Evolutionary conservation across 2,888 invertebrate genomes (phyloP).

Genomic region (Seira sanloemensis): DNA sequence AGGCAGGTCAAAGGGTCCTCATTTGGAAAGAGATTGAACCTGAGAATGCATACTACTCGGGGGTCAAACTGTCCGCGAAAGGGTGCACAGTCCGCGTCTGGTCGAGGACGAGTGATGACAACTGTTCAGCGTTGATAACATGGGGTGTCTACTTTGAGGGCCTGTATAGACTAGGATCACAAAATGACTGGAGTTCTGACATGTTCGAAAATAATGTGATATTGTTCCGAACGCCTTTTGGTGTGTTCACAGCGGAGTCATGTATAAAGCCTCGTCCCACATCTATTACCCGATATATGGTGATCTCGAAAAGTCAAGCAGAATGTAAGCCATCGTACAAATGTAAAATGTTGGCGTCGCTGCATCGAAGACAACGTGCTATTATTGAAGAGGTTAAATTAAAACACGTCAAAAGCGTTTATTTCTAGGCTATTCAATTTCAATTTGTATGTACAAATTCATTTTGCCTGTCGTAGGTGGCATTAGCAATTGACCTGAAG

Average conservation of each 20-base stretch:
- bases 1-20: conserved; percentile 80
- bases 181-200: conserved; percentile 76
- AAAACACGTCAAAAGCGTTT: not conserved
- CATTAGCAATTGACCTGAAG: conserved; percentile 65
- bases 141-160: conserved; percentile 93
- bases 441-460: too few species aligned
- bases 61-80: conserved; percentile 53
- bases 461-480: too few species aligned
- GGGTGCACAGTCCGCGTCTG: conserved; percentile 74
- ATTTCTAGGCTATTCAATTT: too few species aligned
- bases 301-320: conserved; percentile 46
- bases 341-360: conserved; percentile 63
- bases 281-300: conserved; percentile 42
- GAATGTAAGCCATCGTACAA: conserved; percentile 66
- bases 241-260: conserved; percentile 84
- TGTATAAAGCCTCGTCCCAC: conserved; percentile 67
- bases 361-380: conserved; percentile 69
- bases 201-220: conserved; percentile 82
- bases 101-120: conserved; percentile 76
- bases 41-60: conserved; percentile 53
- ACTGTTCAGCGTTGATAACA: conserved; percentile 79
- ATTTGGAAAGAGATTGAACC: conserved; percentile 88
- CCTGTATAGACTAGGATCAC: conserved; percentile 80
- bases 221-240: conserved; percentile 92
- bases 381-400: conserved; percentile 72